Percentiles rank a stretch among this genome's conserved stretches.
phyloP scores from a whole-genome alignment of 1,140 invertebrate species.

The Armadillidium nasatum region DNA sequence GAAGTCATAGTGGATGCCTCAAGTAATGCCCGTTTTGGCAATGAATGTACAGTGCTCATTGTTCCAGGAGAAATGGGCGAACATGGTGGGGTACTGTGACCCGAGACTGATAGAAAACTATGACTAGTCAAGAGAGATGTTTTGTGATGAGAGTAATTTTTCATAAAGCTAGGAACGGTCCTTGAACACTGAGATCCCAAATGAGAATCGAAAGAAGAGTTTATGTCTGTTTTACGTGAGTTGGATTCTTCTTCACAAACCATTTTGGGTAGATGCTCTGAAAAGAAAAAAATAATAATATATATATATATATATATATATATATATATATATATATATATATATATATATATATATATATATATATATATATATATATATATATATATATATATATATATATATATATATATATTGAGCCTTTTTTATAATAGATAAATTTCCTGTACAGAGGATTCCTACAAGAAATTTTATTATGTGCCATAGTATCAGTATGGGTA shows the following conservation, averaged over 20 bases:
- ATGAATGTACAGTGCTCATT: background rate
- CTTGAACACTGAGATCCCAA: background rate
- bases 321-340: too few species aligned
- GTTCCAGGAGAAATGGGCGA: background rate
- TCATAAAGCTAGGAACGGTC: background rate
- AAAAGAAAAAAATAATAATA: too few species aligned
- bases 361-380: too few species aligned
- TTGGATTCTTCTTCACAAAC: background rate
- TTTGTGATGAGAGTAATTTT: background rate
- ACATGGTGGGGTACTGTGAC: background rate
- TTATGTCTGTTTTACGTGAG: background rate
- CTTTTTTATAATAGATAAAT: too few species aligned
- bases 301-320: too few species aligned
- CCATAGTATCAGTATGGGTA: too few species aligned
- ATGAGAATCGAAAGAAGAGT: background rate
- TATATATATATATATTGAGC: too few species aligned
- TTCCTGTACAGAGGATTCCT: too few species aligned
- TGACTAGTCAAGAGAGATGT: background rate
- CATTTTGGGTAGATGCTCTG: too few species aligned
- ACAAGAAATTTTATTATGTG: too few species aligned
- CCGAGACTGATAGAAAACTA: background rate
- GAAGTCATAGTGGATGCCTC: background rate
- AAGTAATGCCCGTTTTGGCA: background rate
- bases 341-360: too few species aligned
- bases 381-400: too few species aligned